Evolutionary conservation across 2,888 invertebrate genomes (phyloP).

Genomic region (Sympetrum striolatum): DNA sequence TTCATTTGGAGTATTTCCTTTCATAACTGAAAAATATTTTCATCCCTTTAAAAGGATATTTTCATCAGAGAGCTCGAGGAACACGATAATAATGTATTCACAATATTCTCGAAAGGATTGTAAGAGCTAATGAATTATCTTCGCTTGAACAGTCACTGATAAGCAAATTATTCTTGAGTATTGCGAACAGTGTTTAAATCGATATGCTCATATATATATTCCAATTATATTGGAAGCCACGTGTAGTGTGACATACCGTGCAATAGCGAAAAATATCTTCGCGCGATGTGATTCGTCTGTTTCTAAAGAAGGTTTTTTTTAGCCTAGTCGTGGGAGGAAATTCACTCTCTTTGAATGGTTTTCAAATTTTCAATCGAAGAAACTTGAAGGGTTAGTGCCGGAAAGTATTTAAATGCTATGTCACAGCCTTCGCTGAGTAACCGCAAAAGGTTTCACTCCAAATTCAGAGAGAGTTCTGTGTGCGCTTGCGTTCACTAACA

Average conservation of each 20-base stretch:
- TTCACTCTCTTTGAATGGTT: background rate
- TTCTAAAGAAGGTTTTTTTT: background rate
- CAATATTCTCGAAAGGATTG: no score
- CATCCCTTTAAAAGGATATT: background rate
- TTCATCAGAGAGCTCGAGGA: background rate
- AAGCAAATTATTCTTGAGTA: background rate
- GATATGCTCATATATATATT: background rate
- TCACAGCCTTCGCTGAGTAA: background rate
- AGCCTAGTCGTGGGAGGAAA: background rate
- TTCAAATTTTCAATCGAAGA: no score
- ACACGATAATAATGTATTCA: background rate
- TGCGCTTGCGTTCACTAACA: conserved; percentile 22
- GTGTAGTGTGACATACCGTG: conserved; percentile 18
- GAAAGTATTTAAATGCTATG: background rate
- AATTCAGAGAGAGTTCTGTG: background rate
- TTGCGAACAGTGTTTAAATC: no score
- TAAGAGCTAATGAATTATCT: no score
- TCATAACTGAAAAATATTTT: conserved; percentile 21
- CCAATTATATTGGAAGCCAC: background rate
- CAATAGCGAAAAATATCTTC: background rate
- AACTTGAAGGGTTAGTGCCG: background rate
- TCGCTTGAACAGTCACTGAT: background rate
- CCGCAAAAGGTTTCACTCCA: background rate
- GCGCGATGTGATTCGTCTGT: background rate
- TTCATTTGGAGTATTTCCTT: background rate